Base-by-base conservation (phyloP, 2,113 vertebrate genomes). In the Equus przewalskii region DNA sequence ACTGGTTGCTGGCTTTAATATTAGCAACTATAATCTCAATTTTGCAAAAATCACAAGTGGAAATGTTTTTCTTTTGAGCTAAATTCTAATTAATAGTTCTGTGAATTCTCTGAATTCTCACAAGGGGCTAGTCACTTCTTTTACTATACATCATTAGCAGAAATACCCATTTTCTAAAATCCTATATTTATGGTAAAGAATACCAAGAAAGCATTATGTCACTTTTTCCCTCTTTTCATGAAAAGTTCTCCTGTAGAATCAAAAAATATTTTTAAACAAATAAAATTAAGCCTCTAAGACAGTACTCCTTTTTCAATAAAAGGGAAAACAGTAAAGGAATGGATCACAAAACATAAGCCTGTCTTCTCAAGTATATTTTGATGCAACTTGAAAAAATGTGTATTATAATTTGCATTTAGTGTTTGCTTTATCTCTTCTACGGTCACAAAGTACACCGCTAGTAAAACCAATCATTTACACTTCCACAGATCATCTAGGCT, bases 211-310 rank as follows among this genome's bases (percentile, higher is more conserved):
- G 28, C 13, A 54, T 41, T 69, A n/a, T 10, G 22, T n/a, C 24
- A 88, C n/a, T 76, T 89, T 89, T 79, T 73, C 21, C 87, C n/a
- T 65, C 80, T 41, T 41, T 41, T 44, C 19, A 75, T 49, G 41
- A 94, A 79, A 82, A 36, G 36, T 58, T 86, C 18, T 89, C n/a
- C 69, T 62, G 15, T 41, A 65, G 21, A 76, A 92, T 67, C 1
- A 84, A 93, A 87, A 93, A 96, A 86, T 28, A 88, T 81, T 49
- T 94, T 95, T 91, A 84, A 96, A 80, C n/a, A 83, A 9, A 86
- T 92, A 76, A 75, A 73, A 88, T 51, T 84, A 94, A 92, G 8
- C 41, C 26, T 65, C 33, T 86, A 67, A 83, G 56, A 75, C 19
- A 83, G 12, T 44, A 79, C 1, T 70, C 46, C 4, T 78, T 85